Evolutionary conservation across 2,113 vertebrate species (phyloP), one percentile per base, ranked within the genome.

Genomic region (Panthera tigris): DNA sequence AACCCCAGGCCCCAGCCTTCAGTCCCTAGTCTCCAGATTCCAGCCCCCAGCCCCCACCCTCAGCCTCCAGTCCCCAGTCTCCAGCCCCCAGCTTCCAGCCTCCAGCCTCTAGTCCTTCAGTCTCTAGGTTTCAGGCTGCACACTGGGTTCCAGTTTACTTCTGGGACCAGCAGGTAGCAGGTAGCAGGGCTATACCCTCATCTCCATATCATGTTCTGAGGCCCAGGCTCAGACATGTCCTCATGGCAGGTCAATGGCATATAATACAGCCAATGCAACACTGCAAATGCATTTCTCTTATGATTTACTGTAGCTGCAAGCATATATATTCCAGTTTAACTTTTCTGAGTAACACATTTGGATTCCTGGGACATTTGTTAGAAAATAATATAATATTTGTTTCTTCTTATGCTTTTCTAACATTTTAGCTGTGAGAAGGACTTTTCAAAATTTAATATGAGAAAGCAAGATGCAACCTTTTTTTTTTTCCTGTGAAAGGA

Each of bases 341-440:
- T 73, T 81, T 92, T 8, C 50, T 50, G 0, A 88, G 27, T 27
- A 91, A 61, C 2, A 55, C 36, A 85, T 41, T 52, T 55, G 23
- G 12, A 92, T 68, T 82, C 16, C 7, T 63, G 31, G 15, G 13
- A 61, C 25, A 50, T 71, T 86, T 91, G 65, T 36, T 14, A 83
- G 11, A 52, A 74, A 21, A 55, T 19, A 10, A 41, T 55, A 55
- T 41, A 29, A 21, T 52, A 41, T 36, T 84, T 4, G 18, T 6
- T 13, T 89, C 91, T 91, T 36, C 61, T 97, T 66, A 94, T 7
- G 15, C 3, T 36, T 83, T 96, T 93, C 39, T 80, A 68, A 79
- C 25, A 83, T 25, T 82, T 89, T 74, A 2, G 2, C 3, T 63
- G 12, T 61, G 10, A 66, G 4, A 52, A 50, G 80, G 31, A 68